Evolutionary conservation across 2,888 invertebrate genomes (phyloP).

Genomic region (Dromius quadrimaculatus): DNA sequence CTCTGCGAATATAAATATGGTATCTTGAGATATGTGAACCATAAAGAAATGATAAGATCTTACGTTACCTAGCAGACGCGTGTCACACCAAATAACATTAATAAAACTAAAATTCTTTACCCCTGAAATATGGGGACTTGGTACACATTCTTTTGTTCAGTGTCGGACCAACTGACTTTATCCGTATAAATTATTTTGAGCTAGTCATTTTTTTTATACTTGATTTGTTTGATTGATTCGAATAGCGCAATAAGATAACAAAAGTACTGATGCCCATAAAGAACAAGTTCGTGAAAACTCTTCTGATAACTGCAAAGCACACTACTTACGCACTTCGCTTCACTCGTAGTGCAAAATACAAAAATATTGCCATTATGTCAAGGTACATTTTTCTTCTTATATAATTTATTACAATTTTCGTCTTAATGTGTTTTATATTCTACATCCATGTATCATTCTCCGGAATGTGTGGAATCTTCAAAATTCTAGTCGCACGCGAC

Average conservation of each 20-base stretch:
- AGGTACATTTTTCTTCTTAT: too few species aligned
- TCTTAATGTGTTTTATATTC: not conserved
- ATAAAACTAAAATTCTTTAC: slow-evolving; percentile 4
- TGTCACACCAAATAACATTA: slow-evolving; percentile 28
- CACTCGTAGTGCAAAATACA: too few species aligned
- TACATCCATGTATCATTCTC: not conserved
- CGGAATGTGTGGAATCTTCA: not conserved
- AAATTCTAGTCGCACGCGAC: not conserved
- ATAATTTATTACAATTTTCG: too few species aligned
- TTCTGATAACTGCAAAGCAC: too few species aligned
- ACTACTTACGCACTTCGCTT: too few species aligned
- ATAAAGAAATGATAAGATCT: slow-evolving; percentile 25
- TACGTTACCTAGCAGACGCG: not conserved
- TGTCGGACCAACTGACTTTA: not conserved
- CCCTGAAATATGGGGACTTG: not conserved
- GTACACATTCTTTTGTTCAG: not conserved
- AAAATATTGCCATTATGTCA: too few species aligned
- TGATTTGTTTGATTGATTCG: too few species aligned
- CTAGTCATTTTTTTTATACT: too few species aligned
- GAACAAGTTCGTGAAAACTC: too few species aligned
- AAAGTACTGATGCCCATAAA: too few species aligned
- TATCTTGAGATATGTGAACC: slow-evolving; percentile 1
- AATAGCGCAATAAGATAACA: too few species aligned
- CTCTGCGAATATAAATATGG: slow-evolving; percentile 2
- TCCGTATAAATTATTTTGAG: too few species aligned